Conservation (phyloP, 2,888 invertebrate genomes). For the Altica lythri region DNA sequence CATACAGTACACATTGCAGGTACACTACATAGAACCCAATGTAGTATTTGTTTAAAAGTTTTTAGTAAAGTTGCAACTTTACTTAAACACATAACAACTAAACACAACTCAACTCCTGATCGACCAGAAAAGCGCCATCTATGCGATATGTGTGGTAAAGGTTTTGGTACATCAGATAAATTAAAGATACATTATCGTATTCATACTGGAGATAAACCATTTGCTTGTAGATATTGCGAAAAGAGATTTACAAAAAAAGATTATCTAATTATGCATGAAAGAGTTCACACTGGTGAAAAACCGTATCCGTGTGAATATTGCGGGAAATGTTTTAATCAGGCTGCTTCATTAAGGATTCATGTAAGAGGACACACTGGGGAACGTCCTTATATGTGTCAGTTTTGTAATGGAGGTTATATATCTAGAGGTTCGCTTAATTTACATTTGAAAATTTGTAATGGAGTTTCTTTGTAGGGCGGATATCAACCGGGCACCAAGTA, state of each 20-base stretch:
- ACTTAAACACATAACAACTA: constrained; percentile 58
- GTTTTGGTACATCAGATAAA: constrained; percentile 46
- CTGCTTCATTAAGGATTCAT: constrained; percentile 48
- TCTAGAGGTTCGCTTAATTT: constrained; percentile 48
- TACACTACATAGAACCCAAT: constrained; percentile 55
- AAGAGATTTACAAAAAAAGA: constrained; percentile 50
- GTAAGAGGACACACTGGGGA: constrained; percentile 50
- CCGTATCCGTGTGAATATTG: constrained; percentile 53
- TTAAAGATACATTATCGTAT: constrained; percentile 46
- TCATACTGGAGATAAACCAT: constrained; percentile 50
- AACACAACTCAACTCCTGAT: constrained; percentile 40
- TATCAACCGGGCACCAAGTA: too few species aligned
- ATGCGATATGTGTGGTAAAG: constrained; percentile 50
- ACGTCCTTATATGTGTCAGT: constrained; percentile 49
- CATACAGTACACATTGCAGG: constrained; percentile 54
- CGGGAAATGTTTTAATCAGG: constrained; percentile 51
- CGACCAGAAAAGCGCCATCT: constrained; percentile 44
- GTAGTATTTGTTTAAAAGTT: constrained; percentile 49
- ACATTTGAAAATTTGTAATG: constrained; percentile 46
- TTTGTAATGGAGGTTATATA: constrained; percentile 47
- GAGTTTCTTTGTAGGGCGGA: constrained; percentile 31
- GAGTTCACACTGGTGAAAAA: constrained; percentile 54
- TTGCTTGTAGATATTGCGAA: constrained; percentile 46
- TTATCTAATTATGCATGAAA: constrained; percentile 50
- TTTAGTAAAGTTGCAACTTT: constrained; percentile 52